Percentiles rank a stretch among this genome's conserved stretches.
Conservation (phyloP, 2,888 invertebrate genomes). For the Drosophila putrida region DNA sequence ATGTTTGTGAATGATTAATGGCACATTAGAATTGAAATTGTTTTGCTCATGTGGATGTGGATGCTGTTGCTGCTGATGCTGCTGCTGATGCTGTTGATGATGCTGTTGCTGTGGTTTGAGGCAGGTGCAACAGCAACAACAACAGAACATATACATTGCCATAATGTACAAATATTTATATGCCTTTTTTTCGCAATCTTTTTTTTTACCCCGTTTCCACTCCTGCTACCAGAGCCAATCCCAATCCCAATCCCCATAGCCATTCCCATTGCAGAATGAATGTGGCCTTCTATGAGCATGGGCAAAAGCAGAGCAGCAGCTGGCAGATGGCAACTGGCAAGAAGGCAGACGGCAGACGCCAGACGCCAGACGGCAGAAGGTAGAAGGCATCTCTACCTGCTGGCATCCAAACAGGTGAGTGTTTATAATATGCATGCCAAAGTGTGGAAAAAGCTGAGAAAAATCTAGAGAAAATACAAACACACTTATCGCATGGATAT, state of each 20-base stretch:
- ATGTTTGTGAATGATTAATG: constrained; percentile 80
- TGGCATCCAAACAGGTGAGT: constrained; percentile 72
- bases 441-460: constrained; percentile 48
- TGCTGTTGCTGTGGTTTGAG: constrained; percentile 12
- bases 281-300: constrained; percentile 56
- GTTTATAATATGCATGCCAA: constrained; percentile 78
- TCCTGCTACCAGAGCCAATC: constrained; percentile 5
- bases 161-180: constrained; percentile 79
- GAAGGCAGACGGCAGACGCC: neutral
- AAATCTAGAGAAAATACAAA: constrained; percentile 42
- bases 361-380: constrained; percentile 1
- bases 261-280: constrained; percentile 36
- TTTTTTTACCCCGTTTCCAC: constrained; percentile 22
- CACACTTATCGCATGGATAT: constrained; percentile 13
- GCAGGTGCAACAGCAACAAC: constrained; percentile 18
- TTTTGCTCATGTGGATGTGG: constrained; percentile 59
- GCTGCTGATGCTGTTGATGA: constrained; percentile 1
- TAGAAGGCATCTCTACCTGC: constrained; percentile 44
- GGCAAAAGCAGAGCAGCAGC: constrained; percentile 34
- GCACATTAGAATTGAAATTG: constrained; percentile 80
- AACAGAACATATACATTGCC: constrained; percentile 53
- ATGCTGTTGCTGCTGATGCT: constrained; percentile 8
- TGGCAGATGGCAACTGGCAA: constrained; percentile 36
- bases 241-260: constrained; percentile 9
- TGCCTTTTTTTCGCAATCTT: constrained; percentile 45